phyloP scores from a whole-genome alignment of 2,113 vertebrate genomes.

The Periophthalmus modestus region DNA sequence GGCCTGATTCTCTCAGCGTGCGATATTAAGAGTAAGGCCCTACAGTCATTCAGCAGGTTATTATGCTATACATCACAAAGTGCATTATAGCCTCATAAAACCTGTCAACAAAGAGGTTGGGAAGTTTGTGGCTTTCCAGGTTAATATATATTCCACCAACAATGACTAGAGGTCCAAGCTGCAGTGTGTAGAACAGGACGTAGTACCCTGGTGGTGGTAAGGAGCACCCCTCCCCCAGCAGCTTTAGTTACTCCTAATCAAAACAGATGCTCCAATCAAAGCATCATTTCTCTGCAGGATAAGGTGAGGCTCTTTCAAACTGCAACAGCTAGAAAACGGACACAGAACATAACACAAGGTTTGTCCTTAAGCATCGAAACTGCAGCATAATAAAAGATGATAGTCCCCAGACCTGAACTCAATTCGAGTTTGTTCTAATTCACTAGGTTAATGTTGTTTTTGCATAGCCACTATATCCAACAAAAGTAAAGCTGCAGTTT shows the following conservation, averaged over 20 bases:
- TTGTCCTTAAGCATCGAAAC: background rate
- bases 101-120: constrained; percentile 80
- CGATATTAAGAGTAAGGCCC: constrained; percentile 82
- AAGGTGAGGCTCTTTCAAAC: constrained; percentile 27
- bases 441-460: no score
- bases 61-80: constrained; percentile 86
- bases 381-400: background rate
- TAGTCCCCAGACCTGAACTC: no score
- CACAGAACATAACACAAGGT: background rate
- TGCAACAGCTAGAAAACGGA: constrained; percentile 26
- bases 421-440: no score
- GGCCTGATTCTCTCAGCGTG: constrained; percentile 77
- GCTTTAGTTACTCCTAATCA: constrained; percentile 45
- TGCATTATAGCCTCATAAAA: constrained; percentile 80
- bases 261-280: constrained; percentile 45
- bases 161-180: constrained; percentile 63
- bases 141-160: constrained; percentile 74
- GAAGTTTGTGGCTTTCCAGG: constrained; percentile 75
- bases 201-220: constrained; percentile 57
- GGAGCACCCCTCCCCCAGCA: constrained; percentile 36
- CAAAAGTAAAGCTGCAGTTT: no score
- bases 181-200: constrained; percentile 59
- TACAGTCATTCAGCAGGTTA: constrained; percentile 80
- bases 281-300: constrained; percentile 33
- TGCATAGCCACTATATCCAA: no score